Conservation (phyloP, 37 sponge, comb jelly and placozoan genomes). For the Chondrosia reniformis region DNA sequence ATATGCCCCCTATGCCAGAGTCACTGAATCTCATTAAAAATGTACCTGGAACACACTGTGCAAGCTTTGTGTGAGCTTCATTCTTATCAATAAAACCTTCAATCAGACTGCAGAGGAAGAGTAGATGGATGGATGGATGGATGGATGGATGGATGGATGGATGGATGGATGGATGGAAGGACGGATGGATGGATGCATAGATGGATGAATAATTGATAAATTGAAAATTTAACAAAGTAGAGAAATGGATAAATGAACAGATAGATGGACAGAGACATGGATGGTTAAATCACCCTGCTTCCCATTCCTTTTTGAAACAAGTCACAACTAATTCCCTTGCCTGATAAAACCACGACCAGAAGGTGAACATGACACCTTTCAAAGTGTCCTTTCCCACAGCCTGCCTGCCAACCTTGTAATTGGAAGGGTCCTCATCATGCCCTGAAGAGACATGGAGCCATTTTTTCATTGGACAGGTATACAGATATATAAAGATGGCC, state of each 20-base stretch:
- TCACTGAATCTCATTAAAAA: constrained; percentile 89
- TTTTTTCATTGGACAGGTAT: constrained; percentile 15
- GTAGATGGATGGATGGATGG: not conserved
- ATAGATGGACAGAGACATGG: too few species aligned
- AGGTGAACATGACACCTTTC: constrained; percentile 69
- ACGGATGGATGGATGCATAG: too few species aligned
- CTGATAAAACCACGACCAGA: constrained; percentile 99
- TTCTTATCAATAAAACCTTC: constrained; percentile 84
- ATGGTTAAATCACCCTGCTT: constrained; percentile 74
- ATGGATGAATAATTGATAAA: too few species aligned
- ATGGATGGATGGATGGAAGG: too few species aligned
- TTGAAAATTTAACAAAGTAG: too few species aligned
- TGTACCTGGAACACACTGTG: constrained; percentile 61
- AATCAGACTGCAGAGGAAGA: constrained; percentile 57
- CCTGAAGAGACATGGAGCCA: constrained; percentile 10
- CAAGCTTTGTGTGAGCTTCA: constrained; percentile 76
- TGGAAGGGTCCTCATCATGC: constrained; percentile 43
- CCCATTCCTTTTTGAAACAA: constrained; percentile 79
- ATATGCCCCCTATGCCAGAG: constrained; percentile 72
- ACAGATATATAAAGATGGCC: constrained; percentile 15
- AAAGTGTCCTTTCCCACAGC: constrained; percentile 58
- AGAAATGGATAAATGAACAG: too few species aligned
- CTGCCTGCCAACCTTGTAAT: constrained; percentile 32
- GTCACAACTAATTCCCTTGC: constrained; percentile 84
- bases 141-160: too few species aligned